Conservation (phyloP, 2,888 invertebrate species). For the Drosophila birchii region DNA sequence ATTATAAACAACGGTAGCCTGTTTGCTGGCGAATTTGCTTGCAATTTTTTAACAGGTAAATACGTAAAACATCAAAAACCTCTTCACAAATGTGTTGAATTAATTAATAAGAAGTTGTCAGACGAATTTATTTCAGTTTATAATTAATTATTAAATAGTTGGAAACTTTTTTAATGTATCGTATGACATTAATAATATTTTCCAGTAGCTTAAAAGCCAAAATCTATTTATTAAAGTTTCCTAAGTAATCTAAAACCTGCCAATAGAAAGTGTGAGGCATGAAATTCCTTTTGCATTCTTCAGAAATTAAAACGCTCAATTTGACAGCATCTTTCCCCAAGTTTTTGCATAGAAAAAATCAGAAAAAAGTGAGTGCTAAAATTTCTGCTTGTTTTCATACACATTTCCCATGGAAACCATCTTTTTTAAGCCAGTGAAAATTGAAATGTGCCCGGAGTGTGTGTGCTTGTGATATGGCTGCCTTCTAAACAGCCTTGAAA, state of each 20-base stretch:
- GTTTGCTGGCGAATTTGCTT: constrained; percentile 17
- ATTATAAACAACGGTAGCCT: constrained; percentile 29
- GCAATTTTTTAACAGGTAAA: constrained; percentile 11
- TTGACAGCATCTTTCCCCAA: not conserved
- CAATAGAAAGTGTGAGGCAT: constrained; percentile 6
- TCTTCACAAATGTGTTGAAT: not conserved
- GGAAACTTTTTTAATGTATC: not conserved
- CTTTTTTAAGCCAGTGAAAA: constrained; percentile 19
- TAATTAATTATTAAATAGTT: not conserved
- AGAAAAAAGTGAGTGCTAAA: not conserved
- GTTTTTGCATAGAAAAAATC: not conserved
- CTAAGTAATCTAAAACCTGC: not conserved
- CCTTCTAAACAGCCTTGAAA: constrained; percentile 81
- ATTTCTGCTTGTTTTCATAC: not conserved
- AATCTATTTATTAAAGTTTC: not conserved
- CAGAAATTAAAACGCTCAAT: not conserved
- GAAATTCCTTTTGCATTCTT: not conserved
- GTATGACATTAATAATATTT: not conserved
- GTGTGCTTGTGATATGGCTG: constrained; percentile 48
- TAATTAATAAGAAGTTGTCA: constrained; percentile 1
- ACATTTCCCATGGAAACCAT: not conserved
- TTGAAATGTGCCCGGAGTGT: constrained; percentile 24
- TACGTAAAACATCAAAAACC: not conserved
- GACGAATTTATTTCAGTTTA: not conserved
- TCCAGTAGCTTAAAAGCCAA: not conserved